Evolutionary conservation across 2,888 invertebrate species (phyloP), one percentile per base, ranked within the genome.

Genomic region (Drosophila gaucha): DNA sequence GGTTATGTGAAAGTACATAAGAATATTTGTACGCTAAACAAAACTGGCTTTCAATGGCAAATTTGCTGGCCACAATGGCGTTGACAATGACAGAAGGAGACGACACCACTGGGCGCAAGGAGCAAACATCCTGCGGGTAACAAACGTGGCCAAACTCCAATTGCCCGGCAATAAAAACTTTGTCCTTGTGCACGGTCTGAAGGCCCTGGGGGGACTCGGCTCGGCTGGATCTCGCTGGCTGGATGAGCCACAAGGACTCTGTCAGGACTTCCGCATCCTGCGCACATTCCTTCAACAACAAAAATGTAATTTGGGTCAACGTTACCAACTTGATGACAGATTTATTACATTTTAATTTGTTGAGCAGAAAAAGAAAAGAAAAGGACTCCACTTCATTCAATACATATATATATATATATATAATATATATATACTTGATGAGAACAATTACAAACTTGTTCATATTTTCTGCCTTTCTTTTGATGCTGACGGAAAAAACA

Each of bases 81-180:
- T 49, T 30, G 38, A 30, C 26, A 33, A 33, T 26, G 47, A 49
- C 52, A 47, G 38, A 31, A 36, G 65, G 8, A 43, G 74, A 50
- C 63, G 33, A 64, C 54, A 74, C 78, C 47, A 31, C 16, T 28
- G 79, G 68, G 28, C 44, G 54, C 46, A 36, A 43, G 57, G 36
- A 60, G 54, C 39, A 65, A 58, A 38, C 46, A 54, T 64, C 57
- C 60, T 63, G 56, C 41, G 69, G 49, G 67, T 18, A 44, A 8
- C 18, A 44, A 28, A 26, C 16, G 28, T 30, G 44, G 44, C 28
- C 44, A 44, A 79, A 66, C 67, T 86, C 62, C 87, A 88, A 82
- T 82, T 88, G 89, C 50, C 67, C 70, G 60, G 85, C 82, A 88
- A 82, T 88, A 84, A 80, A 74, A 82, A 86, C 70, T 88, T 88